Evolutionary conservation across 2,797 vertebrate genomes (phyloP).

Genomic region (Tadarida brasiliensis): DNA sequence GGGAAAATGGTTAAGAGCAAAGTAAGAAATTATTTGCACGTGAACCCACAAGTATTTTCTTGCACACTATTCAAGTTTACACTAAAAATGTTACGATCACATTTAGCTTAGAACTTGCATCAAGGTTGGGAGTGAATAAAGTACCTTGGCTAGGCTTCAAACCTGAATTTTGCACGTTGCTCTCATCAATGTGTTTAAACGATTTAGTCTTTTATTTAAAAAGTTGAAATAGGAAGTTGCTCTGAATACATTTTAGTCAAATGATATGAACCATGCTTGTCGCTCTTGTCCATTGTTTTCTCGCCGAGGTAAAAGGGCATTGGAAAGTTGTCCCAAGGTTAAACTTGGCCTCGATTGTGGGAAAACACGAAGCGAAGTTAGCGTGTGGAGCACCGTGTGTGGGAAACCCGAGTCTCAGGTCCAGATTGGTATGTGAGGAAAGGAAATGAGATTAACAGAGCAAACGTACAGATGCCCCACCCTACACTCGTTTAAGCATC

Average conservation of each 20-base stretch:
- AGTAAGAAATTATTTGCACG: background rate
- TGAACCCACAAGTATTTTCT: background rate
- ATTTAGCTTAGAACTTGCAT: background rate
- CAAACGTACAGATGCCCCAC: background rate
- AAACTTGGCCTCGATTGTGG: background rate
- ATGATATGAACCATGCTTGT: background rate
- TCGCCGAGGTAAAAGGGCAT: background rate
- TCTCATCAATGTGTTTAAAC: background rate
- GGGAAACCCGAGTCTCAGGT: background rate
- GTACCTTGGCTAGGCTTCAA: background rate
- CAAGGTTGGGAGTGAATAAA: background rate
- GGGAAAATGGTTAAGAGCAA: background rate
- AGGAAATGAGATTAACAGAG: background rate
- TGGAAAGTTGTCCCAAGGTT: background rate
- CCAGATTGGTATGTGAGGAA: background rate
- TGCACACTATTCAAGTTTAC: background rate
- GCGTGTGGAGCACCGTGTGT: accelerated
- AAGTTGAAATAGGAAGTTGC: background rate
- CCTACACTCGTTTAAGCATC: background rate
- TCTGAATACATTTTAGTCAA: background rate
- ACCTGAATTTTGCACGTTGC: background rate
- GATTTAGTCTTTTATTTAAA: background rate
- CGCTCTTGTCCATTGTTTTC: conserved; percentile 17
- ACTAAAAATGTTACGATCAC: background rate
- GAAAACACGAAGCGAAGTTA: background rate